Base-by-base conservation (phyloP, 2,113 vertebrate genomes). In the Semnornis frantzii region DNA sequence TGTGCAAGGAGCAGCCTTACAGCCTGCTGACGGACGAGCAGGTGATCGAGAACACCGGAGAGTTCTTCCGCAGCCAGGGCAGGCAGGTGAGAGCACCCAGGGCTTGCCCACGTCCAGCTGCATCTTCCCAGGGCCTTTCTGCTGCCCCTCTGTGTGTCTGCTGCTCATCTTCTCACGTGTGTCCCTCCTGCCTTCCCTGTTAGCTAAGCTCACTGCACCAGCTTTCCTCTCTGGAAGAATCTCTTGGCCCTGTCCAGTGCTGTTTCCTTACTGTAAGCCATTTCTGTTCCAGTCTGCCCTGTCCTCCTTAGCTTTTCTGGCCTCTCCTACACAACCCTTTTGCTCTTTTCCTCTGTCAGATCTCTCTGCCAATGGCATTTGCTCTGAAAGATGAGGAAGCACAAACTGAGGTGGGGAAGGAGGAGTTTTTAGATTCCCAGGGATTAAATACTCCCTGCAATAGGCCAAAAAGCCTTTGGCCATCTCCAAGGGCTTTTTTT, bases 1-100 rank as follows among this genome's bases (percentile, higher is more conserved):
- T 99, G 89, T 99, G 99, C 86, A 98, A 98, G 93, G 98, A 99
- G 96, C 99, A 99, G 86, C 99, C 99, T 0, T 99, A 99, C 93
- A 98, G 98, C 44, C 98, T 99, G 79, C 97, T 99, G 20, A 99
- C 99, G 3, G 99, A 99, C 12, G 99, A 99, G 84, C 99, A 99
- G 94, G 99, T 99, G 91, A 99, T 99, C 2, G 99, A 99, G 96
- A 99, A 99, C 97, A 99, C 99, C 0, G 99, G 99, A 5, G 99
- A 99, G 95, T 99, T 99, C 96, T 99, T 99, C 97, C 95, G 99
- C 55, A 99, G 99, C 97, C 99, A 99, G 93, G 98, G 98, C 85
- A 98, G 98, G 80, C 99, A 99, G 98, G 99, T 99, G 88, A 97
- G 98, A 2, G 3, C 37, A 4, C 3, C 8, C 0, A 2, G 4